Base-by-base conservation (phyloP, 2,797 vertebrate genomes). In the Melanotaenia boesemani region DNA sequence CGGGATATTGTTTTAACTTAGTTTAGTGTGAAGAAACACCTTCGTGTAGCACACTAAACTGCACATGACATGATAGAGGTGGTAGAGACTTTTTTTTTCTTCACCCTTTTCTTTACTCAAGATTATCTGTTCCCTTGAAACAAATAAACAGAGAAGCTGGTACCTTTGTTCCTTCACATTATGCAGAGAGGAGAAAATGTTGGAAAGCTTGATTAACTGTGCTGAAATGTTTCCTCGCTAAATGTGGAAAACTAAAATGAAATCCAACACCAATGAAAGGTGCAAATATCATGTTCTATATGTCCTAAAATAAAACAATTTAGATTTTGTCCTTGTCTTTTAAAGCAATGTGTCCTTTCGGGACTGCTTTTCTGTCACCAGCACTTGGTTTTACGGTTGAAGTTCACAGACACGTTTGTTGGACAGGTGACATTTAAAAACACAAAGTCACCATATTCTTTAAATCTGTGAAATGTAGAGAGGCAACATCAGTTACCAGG, bases 361-460 rank as follows among this genome's bases (percentile, higher is more conserved):
- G 64, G 32, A 62, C 52, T 52, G 57, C 39, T 44, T 79, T 69
- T 77, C 67, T 80, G 64, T 70, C 65, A 4, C 46, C 1, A 3
- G 22, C 48, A 26, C 20, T 74, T 20, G 1, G 55, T 60, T 80
- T 84, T 71, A 73, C 8, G 2, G 50, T 72, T 67, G 48, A 48
- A 74, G 66, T 80, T 84, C 72, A 63, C 54, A 59, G 60, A 78
- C 30, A 73, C 57, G 28, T 75, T 65, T 68, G 52, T 71, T 75
- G 36, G 71, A 74, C 54, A 67, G 72, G 59, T 63, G 82, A 84
- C 69, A 84, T 85, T 88, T 83, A 56, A 81, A 89, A 81, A 83
- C 79, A 75, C 67, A 79, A 72, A 81, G 79, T 85, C 77, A 82
- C 63, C 73, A n/a, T 52, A 74, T 66, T 66, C 62, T 44, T 41